Conservation (phyloP, 2,888 invertebrate genomes). For the Bellardia pandia region DNA sequence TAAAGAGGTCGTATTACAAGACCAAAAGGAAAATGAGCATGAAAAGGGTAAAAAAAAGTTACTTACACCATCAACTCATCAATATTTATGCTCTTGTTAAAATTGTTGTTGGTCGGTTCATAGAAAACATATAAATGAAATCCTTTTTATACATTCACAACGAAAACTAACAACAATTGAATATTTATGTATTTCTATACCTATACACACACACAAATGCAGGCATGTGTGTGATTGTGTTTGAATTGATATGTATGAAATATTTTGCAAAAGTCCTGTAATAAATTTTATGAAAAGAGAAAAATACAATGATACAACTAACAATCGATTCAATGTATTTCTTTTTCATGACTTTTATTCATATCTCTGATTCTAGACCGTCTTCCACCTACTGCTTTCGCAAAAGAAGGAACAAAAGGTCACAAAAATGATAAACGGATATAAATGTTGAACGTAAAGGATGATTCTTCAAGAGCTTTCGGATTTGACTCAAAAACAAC, state of each 20-base stretch:
- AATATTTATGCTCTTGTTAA: conserved; percentile 72
- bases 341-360: conserved; percentile 60
- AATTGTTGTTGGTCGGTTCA: conserved; percentile 59
- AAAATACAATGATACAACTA: conserved; percentile 45
- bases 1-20: conserved; percentile 70
- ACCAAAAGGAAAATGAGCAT: conserved; percentile 2
- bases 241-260: conserved; percentile 34
- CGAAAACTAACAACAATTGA: conserved; percentile 66
- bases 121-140: conserved; percentile 72
- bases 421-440: conserved; percentile 82
- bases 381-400: conserved; percentile 59
- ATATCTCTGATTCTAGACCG: conserved; percentile 52
- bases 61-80: conserved; percentile 68
- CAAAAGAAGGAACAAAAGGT: conserved; percentile 74
- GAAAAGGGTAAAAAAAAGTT: conserved; percentile 45
- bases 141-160: conserved; percentile 59
- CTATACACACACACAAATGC: neutral
- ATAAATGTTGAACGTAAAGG: conserved; percentile 75
- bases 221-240: neutral
- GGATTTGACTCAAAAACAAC: too few relatives aligned
- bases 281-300: conserved; percentile 75
- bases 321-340: conserved; percentile 51
- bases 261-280: conserved; percentile 68
- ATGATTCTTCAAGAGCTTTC: too few relatives aligned
- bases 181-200: conserved; percentile 57